Conservation (phyloP, 2,797 vertebrate species). For the Microtus obscurus region DNA sequence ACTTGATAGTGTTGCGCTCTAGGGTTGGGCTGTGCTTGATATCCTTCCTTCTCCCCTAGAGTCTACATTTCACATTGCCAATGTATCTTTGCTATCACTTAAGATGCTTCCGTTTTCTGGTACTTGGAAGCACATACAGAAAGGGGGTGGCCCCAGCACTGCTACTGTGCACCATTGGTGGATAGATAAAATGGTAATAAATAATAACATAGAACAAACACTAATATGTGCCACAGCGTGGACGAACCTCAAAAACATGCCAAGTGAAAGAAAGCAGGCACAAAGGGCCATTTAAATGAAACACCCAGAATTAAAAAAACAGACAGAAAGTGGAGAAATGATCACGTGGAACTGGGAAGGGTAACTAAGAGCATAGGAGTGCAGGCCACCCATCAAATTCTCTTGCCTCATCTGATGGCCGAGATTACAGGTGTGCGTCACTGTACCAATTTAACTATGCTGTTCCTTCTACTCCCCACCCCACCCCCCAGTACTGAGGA, state of each 20-base stretch:
- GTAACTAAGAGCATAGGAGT: background rate
- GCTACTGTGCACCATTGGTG: background rate
- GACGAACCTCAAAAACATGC: background rate
- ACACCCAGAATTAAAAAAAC: background rate
- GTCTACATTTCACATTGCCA: background rate
- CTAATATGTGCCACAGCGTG: background rate
- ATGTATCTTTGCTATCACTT: background rate
- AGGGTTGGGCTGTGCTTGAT: background rate
- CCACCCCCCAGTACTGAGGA: no score
- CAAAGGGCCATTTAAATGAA: background rate
- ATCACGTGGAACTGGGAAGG: background rate
- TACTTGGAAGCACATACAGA: background rate
- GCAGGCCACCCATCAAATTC: background rate
- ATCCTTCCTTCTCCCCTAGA: background rate
- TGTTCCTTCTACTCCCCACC: background rate
- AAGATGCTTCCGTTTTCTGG: constrained; percentile 7
- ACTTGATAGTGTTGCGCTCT: background rate
- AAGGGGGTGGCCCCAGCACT: background rate
- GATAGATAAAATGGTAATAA: constrained; percentile 12
- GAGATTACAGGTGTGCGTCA: background rate
- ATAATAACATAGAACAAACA: background rate
- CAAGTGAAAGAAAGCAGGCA: constrained; percentile 25
- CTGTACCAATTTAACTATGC: background rate
- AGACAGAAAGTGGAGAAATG: background rate
- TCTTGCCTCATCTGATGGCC: background rate